Evolutionary conservation across 2,888 invertebrate genomes (phyloP).

Genomic region (Dusona sp.): DNA sequence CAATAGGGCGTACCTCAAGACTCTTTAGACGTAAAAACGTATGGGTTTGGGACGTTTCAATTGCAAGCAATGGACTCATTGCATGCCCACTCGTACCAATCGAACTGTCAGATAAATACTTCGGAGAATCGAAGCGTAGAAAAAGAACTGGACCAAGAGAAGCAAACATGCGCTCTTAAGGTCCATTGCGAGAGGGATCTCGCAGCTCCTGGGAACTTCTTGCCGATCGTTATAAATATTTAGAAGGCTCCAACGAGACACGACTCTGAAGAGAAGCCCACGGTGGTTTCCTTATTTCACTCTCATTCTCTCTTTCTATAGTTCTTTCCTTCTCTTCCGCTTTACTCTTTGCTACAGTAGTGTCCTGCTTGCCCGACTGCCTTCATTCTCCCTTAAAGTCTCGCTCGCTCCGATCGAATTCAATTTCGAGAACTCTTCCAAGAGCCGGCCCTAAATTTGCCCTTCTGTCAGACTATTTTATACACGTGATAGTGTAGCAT

Average conservation of each 20-base stretch:
- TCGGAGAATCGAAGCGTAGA: slow-evolving; percentile 28
- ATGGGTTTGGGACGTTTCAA: slow-evolving; percentile 11
- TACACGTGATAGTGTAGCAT: slow-evolving; percentile 30
- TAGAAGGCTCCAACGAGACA: slow-evolving; percentile 64
- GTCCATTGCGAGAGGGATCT: slow-evolving; percentile 44
- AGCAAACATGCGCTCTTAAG: slow-evolving; percentile 51
- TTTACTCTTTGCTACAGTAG: not conserved
- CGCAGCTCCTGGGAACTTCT: slow-evolving; percentile 64
- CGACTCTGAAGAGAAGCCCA: slow-evolving; percentile 55
- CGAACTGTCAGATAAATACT: slow-evolving; percentile 57
- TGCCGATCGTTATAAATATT: slow-evolving; percentile 72
- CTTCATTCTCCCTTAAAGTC: slow-evolving; percentile 47
- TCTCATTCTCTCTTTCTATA: slow-evolving; percentile 31
- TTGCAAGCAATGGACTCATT: not conserved
- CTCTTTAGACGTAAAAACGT: not conserved
- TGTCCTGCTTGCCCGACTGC: slow-evolving; percentile 13
- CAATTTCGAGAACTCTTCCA: slow-evolving; percentile 65
- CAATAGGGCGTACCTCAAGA: not conserved
- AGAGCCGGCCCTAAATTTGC: slow-evolving; percentile 62
- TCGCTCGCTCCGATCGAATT: slow-evolving; percentile 62
- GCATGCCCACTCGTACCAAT: slow-evolving; percentile 58
- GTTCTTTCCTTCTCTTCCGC: not conserved
- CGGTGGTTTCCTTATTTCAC: slow-evolving; percentile 57
- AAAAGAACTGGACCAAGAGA: slow-evolving; percentile 59
- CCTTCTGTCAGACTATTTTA: slow-evolving; percentile 54